phyloP scores from a whole-genome alignment of 2,888 invertebrate species.

The Meta bourneti region DNA sequence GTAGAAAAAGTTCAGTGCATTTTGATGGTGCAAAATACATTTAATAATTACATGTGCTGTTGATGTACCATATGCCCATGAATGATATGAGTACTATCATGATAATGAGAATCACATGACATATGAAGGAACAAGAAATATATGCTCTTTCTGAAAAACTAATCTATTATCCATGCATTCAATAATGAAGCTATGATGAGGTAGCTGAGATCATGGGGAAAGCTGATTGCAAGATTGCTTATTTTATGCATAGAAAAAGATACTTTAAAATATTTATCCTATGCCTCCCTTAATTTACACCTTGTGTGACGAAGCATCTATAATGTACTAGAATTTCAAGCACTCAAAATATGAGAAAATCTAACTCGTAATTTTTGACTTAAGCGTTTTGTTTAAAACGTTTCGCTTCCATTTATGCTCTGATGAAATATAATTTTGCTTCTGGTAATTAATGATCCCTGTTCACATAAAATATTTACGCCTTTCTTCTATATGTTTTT shows the following conservation, averaged over 20 bases:
- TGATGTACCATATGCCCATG: too few species aligned
- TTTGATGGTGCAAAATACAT: too few species aligned
- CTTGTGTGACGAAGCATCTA: not conserved
- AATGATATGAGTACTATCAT: too few species aligned
- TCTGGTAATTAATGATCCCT: not conserved
- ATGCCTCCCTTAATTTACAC: not conserved
- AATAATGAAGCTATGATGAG: constrained; percentile 11
- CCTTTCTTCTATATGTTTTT: constrained; percentile 33
- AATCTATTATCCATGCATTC: too few species aligned
- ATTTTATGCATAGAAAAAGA: not conserved
- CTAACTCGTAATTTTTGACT: too few species aligned
- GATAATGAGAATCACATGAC: too few species aligned
- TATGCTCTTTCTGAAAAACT: too few species aligned
- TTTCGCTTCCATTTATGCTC: too few species aligned
- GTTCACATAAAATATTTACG: constrained; percentile 33
- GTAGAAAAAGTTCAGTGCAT: too few species aligned
- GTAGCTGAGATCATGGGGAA: constrained; percentile 70
- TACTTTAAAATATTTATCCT: constrained; percentile 15
- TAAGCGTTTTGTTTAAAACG: not conserved
- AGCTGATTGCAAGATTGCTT: constrained; percentile 51
- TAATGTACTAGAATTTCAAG: not conserved
- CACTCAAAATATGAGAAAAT: not conserved
- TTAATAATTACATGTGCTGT: too few species aligned
- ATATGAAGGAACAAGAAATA: too few species aligned
- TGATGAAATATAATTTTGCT: too few species aligned